phyloP scores from a whole-genome alignment of 2,888 invertebrate species.

The Toxonevra muliebris region DNA sequence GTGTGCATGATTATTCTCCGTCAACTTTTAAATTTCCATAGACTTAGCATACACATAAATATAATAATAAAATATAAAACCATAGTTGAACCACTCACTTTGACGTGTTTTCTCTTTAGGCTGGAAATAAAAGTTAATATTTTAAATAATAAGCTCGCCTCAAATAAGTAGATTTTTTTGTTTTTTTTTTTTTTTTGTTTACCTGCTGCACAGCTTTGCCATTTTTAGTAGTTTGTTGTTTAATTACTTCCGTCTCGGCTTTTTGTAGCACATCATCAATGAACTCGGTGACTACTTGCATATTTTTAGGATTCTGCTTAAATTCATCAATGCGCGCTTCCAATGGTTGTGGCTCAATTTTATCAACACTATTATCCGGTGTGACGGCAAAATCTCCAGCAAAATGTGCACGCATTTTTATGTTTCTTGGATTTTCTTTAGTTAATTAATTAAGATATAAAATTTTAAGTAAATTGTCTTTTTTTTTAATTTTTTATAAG shows the following conservation, averaged over 20 bases:
- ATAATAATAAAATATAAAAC: constrained; percentile 6
- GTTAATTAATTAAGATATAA: constrained; percentile 17
- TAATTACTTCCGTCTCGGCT: constrained; percentile 70
- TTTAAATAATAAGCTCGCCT: constrained; percentile 12
- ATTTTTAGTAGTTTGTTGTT: constrained; percentile 61
- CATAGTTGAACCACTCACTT: constrained; percentile 50
- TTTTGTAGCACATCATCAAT: constrained; percentile 71
- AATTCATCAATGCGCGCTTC: constrained; percentile 69
- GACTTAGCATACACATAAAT: constrained; percentile 11
- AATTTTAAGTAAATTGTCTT: constrained; percentile 23
- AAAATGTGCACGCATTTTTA: constrained; percentile 58
- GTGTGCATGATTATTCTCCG: constrained; percentile 54
- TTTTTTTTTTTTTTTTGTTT: constrained; percentile 22
- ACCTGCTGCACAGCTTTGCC: constrained; percentile 69
- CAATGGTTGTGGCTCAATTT: constrained; percentile 45
- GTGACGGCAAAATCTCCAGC: constrained; percentile 47
- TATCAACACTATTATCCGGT: constrained; percentile 29
- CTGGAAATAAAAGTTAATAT: constrained; percentile 39
- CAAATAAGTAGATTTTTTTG: not conserved
- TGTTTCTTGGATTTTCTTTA: constrained; percentile 22
- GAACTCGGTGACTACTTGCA: constrained; percentile 70
- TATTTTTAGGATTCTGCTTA: constrained; percentile 70
- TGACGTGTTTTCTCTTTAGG: constrained; percentile 55
- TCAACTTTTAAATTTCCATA: constrained; percentile 55
- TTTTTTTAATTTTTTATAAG: constrained; percentile 1